Evolutionary conservation across 2,113 vertebrate species (phyloP).

Genomic region (Arenaria interpres): DNA sequence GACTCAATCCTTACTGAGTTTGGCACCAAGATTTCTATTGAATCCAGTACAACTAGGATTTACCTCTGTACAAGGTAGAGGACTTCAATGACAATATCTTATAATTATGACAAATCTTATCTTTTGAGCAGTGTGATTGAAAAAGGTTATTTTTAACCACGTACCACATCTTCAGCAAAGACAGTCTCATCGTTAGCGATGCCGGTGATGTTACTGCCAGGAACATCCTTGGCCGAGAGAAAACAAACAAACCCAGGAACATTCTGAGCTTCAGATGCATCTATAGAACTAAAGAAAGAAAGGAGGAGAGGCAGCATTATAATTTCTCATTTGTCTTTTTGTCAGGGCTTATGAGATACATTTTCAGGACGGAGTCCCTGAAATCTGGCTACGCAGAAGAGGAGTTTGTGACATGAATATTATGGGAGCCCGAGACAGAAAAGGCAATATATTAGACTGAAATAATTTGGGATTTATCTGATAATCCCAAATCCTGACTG

Average conservation of each 20-base stretch:
- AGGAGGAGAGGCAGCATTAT: background rate
- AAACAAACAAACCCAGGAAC: conserved; percentile 85
- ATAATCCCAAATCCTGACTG: background rate
- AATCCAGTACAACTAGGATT: background rate
- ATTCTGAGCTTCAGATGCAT: conserved; percentile 77
- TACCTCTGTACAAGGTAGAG: background rate
- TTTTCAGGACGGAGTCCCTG: background rate
- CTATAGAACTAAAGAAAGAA: conserved; percentile 80
- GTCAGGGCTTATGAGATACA: rapidly evolving
- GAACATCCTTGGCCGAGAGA: conserved; percentile 85
- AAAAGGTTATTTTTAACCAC: background rate
- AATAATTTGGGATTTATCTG: background rate
- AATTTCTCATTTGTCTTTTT: background rate
- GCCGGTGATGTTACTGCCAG: conserved; percentile 86
- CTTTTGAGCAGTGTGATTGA: background rate
- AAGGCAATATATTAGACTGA: background rate
- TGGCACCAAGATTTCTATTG: background rate
- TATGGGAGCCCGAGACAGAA: background rate
- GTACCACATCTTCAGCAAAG: conserved; percentile 83
- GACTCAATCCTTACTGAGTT: background rate
- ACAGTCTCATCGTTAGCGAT: conserved; percentile 83
- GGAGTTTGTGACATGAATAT: background rate
- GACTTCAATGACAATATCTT: background rate
- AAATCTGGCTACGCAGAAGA: background rate
- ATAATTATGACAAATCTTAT: background rate